Evolutionary conservation across 2,113 vertebrate genomes (phyloP).

Genomic region (Muntiacus reevesi): DNA sequence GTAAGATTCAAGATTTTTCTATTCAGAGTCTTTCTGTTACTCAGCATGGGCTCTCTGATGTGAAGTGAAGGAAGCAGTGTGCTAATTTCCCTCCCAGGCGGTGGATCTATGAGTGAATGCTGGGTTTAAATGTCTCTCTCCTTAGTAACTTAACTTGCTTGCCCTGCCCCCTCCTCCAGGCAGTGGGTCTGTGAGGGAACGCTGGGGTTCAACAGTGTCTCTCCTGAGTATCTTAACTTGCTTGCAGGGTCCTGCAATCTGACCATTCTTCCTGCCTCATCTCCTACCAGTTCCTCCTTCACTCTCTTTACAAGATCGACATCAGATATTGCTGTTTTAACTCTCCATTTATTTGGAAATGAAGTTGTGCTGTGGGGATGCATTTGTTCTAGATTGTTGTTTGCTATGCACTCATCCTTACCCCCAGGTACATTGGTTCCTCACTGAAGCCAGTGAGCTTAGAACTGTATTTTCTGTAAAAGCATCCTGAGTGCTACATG

Average conservation of each 20-base stretch:
- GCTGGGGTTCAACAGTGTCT: no score
- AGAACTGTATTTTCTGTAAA: background rate
- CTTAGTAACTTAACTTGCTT: background rate
- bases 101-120: no score
- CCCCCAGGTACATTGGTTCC: background rate
- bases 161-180: no score
- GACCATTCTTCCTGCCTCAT: accelerated
- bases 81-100: background rate
- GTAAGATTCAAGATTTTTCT: background rate
- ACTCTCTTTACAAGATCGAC: background rate
- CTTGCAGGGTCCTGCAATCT: background rate
- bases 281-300: background rate
- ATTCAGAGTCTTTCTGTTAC: background rate
- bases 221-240: background rate
- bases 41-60: background rate
- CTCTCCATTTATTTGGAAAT: background rate
- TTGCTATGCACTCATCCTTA: background rate
- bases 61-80: background rate
- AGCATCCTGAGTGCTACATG: background rate
- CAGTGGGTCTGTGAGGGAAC: background rate
- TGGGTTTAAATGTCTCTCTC: no score
- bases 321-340: background rate
- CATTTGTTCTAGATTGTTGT: background rate
- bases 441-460: background rate
- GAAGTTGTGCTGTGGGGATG: background rate